Conservation (phyloP, 2,113 vertebrate genomes). For the Amphilophus citrinellus region DNA sequence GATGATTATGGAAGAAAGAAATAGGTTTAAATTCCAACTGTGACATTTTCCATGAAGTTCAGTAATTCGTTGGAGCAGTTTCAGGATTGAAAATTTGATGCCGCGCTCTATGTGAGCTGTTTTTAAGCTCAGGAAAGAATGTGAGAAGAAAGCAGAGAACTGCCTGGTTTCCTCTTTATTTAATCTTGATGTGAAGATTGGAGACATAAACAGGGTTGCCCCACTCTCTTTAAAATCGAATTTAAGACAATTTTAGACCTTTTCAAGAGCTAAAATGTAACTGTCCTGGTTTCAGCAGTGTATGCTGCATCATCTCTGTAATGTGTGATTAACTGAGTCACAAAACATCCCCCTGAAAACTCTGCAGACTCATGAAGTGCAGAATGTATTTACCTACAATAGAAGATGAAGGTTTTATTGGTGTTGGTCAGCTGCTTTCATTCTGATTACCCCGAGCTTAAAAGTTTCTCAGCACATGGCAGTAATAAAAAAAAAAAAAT, state of each 20-base stretch:
- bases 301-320: neutral
- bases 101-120: neutral
- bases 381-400: neutral
- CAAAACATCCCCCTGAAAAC: neutral
- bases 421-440: too few species aligned
- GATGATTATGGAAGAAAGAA: neutral
- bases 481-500: neutral
- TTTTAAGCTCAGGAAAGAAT: conserved; percentile 20
- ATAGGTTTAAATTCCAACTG: neutral
- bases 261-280: neutral
- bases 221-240: neutral
- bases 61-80: neutral
- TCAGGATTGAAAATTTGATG: conserved; percentile 24
- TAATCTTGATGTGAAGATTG: neutral
- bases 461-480: neutral
- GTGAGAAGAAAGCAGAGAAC: neutral
- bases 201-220: neutral
- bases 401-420: too few species aligned
- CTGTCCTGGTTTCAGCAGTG: neutral
- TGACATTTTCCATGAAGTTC: conserved; percentile 26
- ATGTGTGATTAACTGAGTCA: neutral
- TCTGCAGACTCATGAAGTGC: neutral
- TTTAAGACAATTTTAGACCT: neutral
- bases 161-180: conserved; percentile 12
- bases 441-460: neutral